Evolutionary conservation across 2,888 invertebrate genomes (phyloP).

Genomic region (Dicranocentrus wangi): DNA sequence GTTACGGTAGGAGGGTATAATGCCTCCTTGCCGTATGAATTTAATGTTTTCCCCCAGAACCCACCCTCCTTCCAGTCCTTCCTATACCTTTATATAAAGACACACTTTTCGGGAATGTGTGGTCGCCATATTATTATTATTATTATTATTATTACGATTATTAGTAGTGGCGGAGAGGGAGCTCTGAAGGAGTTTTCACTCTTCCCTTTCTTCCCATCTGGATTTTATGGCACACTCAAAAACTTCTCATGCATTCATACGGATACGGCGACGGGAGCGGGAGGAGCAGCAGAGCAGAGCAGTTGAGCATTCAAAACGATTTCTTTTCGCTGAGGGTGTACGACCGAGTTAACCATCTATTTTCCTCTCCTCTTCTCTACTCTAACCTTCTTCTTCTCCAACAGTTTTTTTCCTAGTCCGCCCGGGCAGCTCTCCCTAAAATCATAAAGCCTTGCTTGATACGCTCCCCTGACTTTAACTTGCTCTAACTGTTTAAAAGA

Average conservation of each 20-base stretch:
- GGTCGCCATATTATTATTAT: constrained; percentile 41
- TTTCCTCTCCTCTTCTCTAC: constrained; percentile 1
- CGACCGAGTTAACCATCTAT: constrained; percentile 27
- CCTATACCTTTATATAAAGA: constrained; percentile 22
- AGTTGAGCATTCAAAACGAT: constrained; percentile 49
- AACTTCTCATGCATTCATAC: constrained; percentile 62
- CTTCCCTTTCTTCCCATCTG: constrained; percentile 51
- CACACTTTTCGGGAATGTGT: constrained; percentile 23
- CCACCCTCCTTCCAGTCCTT: constrained; percentile 34
- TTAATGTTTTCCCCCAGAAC: too few relatives aligned
- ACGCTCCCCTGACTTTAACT: constrained; percentile 37
- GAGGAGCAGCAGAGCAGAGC: too few relatives aligned
- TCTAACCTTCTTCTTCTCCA: constrained; percentile 11
- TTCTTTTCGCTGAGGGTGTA: constrained; percentile 17
- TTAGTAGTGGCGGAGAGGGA: constrained; percentile 18
- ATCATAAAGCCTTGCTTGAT: constrained; percentile 52
- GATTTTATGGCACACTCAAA: constrained; percentile 62
- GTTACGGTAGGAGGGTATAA: constrained; percentile 21
- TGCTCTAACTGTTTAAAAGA: too few relatives aligned
- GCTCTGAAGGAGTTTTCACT: constrained; percentile 28
- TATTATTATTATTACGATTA: constrained; percentile 48
- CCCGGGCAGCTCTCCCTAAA: not conserved
- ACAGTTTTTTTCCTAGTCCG: not conserved
- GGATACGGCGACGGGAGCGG: too few relatives aligned
- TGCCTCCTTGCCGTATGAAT: constrained; percentile 35